These are phyloP conservation scores for Drosophila asahinai DNA, from an alignment of 1,140 invertebrate species.

Conservation along the genomic window DNA sequence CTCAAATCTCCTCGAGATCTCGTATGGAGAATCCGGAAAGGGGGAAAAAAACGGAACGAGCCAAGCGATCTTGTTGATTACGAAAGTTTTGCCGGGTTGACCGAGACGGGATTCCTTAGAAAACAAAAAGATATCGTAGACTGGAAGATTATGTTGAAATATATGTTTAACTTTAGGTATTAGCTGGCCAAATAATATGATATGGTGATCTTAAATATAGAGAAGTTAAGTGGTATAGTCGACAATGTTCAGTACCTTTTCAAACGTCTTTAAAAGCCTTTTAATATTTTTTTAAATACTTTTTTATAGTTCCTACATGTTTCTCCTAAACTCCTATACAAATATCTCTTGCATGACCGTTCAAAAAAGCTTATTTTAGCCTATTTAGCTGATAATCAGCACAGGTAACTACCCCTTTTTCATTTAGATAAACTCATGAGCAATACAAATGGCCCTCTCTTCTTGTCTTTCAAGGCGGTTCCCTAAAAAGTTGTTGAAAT, in stretches of 20 bases:
- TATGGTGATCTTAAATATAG: no score
- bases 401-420: conserved; percentile 11
- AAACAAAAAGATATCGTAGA: background rate
- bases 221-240: no score
- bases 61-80: conserved; percentile 33
- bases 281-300: no score
- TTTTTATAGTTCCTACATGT: no score
- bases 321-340: background rate
- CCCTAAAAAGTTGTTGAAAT: conserved; percentile 78
- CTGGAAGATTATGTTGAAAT: background rate
- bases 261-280: no score
- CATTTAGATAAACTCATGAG: conserved; percentile 11
- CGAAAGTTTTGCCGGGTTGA: conserved; percentile 20
- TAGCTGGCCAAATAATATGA: no score
- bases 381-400: background rate
- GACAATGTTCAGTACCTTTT: no score
- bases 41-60: conserved; percentile 3
- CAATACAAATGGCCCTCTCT: conserved; percentile 6
- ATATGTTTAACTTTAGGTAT: background rate
- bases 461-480: conserved; percentile 11
- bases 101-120: conserved; percentile 11
- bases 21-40: background rate
- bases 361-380: background rate
- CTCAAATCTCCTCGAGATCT: conserved; percentile 4
- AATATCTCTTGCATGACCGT: background rate